Evolutionary conservation across 2,888 invertebrate genomes (phyloP).

Genomic region (Frankliniella intonsa): DNA sequence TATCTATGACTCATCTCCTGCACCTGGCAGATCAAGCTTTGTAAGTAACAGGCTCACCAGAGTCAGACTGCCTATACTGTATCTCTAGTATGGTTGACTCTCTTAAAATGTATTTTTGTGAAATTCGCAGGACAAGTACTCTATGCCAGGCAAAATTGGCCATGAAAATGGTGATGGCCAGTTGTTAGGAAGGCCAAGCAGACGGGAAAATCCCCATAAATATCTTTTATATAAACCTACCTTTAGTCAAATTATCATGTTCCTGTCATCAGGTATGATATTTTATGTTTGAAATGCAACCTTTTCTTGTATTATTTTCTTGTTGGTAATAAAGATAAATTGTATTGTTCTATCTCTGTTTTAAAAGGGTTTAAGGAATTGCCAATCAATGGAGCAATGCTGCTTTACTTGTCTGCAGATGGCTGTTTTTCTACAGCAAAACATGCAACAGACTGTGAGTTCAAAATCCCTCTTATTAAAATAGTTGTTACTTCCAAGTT

Average conservation of each 20-base stretch:
- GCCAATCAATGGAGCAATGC: constrained; percentile 81
- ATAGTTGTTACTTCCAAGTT: constrained; percentile 29
- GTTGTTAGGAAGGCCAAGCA: constrained; percentile 48
- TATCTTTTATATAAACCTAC: constrained; percentile 94
- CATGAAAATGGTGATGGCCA: constrained; percentile 63
- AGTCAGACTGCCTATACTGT: too few species aligned
- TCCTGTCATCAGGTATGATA: constrained; percentile 62
- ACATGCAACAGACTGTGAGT: constrained; percentile 83
- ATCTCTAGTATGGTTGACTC: not conserved
- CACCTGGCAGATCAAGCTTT: constrained; percentile 63
- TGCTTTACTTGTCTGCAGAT: constrained; percentile 92
- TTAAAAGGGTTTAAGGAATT: constrained; percentile 81
- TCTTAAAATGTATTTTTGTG: not conserved
- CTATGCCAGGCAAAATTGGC: constrained; percentile 42
- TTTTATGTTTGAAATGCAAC: not conserved
- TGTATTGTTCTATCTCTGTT: not conserved
- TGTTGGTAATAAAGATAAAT: not conserved
- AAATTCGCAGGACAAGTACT: constrained; percentile 43
- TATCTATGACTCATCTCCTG: constrained; percentile 65
- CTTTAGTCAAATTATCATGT: constrained; percentile 87
- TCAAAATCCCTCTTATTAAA: constrained; percentile 9
- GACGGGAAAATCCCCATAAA: constrained; percentile 92
- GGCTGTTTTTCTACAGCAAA: constrained; percentile 77
- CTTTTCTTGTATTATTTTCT: not conserved
- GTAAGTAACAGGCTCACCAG: constrained; percentile 47